Evolutionary conservation across 1,140 invertebrate genomes (phyloP), one percentile per base, ranked within the genome.

Genomic region (Adoxophyes honmai): DNA sequence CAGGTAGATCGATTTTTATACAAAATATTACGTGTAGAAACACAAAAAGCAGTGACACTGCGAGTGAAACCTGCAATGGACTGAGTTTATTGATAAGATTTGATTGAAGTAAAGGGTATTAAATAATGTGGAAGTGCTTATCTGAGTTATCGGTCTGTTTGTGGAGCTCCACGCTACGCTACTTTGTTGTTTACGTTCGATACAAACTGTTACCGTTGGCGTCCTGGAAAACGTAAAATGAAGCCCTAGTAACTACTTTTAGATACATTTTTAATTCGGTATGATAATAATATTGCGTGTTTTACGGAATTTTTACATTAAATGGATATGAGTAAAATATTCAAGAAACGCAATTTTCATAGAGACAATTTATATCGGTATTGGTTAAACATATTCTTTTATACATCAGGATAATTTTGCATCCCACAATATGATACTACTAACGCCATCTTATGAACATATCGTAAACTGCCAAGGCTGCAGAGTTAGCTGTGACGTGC

Each of bases 141-240:
- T 87, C 84, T 66, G 56, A 73, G 56, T 81, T 85, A 85, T 84
- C 81, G 68, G 77, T 68, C 58, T 78, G 70, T 81, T 85, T 81
- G 64, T 36, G 21, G 44, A 44, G 16, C 35, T 52, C 1, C 21
- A 48, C 51, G 34, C 33, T 18, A 48, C 51, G 34, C 51, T 18
- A 34, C 51, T 2, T 33, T 34, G 51, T 52, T 52, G 34, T 52
- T 58, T 34, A 11, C 34, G 9, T 35, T 70, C 57, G 59, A 74
- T 67, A 63, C 68, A 62, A 70, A 65, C 54, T 59, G 57, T 64
- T 57, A 33, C 55, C 59, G 61, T 66, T 64, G 58, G 61, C 54
- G 16, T 38, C 44, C 11, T 28, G 21, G 2, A 28, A 28, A 28
- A 28, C 2, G 21, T 28, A 28, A 6, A 28, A 28, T 28, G 2